Evolutionary conservation across 2,888 invertebrate genomes (phyloP), one percentile per base, ranked within the genome.

Genomic region (Abrostola tripartita): DNA sequence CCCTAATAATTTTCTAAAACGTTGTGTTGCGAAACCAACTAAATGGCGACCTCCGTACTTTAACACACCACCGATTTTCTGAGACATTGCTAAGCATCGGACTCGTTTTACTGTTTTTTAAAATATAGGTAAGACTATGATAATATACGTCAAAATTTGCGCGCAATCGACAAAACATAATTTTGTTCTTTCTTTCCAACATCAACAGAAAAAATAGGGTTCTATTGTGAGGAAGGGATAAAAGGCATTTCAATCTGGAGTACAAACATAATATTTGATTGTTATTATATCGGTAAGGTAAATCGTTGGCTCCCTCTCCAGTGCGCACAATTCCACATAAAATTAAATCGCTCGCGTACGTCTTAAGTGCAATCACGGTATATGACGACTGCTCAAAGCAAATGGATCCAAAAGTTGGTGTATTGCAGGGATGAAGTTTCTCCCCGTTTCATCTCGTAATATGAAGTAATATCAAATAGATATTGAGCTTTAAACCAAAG

Each of bases 261-360:
- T 55, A 55, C 60, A 58, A 75, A 70, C 54, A 65, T 65, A 54
- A 79, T 64, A 68, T 68, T 68, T 61, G 49, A 70, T 70, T 65
- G 62, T 61, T 55, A 66, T 61, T 54, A 52, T 47, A 60, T 41
- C 41, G 42, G 44, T 37, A 53, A 65, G 11, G 58, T 12, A 50
- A 59, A 62, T 74, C 24, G 40, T 37, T 12, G 24, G 40, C 60
- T 58, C 68, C 57, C 61, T 56, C 40, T 42, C 40, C 14, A 36
- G 14, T 52, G 37, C 37, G 35, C 38, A 58, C 53, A 50, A 41
- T 41, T 52, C 52, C 53, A 14, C 57, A 68, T 76, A 60, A 67
- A 76, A 68, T 72, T 60, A 57, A 56, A 76, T 67, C 37, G 51
- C 51, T 36, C 35, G 38, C 12, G 14, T 76, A 68, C 62, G 63